Evolutionary conservation across 2,888 invertebrate genomes (phyloP), one percentile per base, ranked within the genome.

Genomic region (Melieria omissa): DNA sequence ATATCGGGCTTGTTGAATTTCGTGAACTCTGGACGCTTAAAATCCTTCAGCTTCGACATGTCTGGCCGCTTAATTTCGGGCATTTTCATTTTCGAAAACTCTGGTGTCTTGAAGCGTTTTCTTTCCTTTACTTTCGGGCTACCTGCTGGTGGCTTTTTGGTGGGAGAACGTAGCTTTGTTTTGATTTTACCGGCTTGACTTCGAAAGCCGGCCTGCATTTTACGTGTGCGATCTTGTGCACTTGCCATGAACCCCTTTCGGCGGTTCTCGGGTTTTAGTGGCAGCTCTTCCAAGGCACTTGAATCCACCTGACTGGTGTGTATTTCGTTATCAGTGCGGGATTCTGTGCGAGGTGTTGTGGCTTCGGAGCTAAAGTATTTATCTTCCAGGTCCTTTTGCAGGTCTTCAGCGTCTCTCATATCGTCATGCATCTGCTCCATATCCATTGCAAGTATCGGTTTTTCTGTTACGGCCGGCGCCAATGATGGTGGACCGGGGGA

Each of bases 141-240:
- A 4, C 80, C 81, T 5, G 84, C 82, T 10, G 82, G 80, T 5
- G 82, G 78, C 54, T 85, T 84, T 58, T 80, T 80, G 9, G 80
- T 77, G 29, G 84, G 78, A 60, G 90, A 89, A 80, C 91, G 90
- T 71, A 93, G 82, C 82, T 92, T 92, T 0, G 90, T 90, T 83
- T 91, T 92, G 45, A 95, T 84, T 85, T 92, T 93, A 45, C 91
- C 92, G 14, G 94, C 93, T 83, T 93, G 93, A 54, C 88, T 89
- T 78, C 90, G 91, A 63, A 94, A 80, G 77, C 92, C 91, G 49
- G 92, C 91, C 78, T 92, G 91, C 81, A 92, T 88, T 81, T 89
- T 91, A 64, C 84, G 81, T 12, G 87, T 88, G 79, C 90, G 89
- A 72, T 88, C 87, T 67, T 86, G 87, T 58, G 90, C 90, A 57